A percentile compares a stretch with the other conserved stretches of the same genome.
phyloP scores from a whole-genome alignment of 1,140 invertebrate species.

The Onthophagus taurus region DNA sequence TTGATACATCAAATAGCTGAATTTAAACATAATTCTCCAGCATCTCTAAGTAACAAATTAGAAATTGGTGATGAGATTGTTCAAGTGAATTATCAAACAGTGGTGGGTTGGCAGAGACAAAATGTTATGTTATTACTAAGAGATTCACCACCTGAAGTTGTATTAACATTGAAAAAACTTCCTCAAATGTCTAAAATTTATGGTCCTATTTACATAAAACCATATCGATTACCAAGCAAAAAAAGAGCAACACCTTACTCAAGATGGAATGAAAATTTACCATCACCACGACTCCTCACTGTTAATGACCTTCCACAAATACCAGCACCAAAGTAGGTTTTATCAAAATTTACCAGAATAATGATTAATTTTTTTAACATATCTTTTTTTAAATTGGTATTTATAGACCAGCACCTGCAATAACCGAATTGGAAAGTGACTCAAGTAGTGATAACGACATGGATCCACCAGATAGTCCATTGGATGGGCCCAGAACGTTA shows the following conservation, averaged over 20 bases:
- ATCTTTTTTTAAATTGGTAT: conserved; percentile 10
- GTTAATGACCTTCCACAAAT: conserved; percentile 53
- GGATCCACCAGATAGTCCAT: conserved; percentile 33
- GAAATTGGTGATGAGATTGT: conserved; percentile 90
- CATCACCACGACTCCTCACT: conserved; percentile 53
- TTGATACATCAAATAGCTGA: conserved; percentile 79
- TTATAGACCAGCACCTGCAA: conserved; percentile 26
- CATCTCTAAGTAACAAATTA: conserved; percentile 79
- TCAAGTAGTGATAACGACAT: conserved; percentile 30
- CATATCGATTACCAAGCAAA: conserved; percentile 65
- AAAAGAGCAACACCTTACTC: conserved; percentile 55
- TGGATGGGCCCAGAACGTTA: conserved; percentile 41
- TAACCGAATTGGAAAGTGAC: conserved; percentile 24
- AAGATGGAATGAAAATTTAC: conserved; percentile 56
- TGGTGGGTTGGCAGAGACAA: conserved; percentile 79
- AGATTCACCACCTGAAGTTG: conserved; percentile 70
- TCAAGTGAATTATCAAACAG: conserved; percentile 87
- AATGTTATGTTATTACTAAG: conserved; percentile 68
- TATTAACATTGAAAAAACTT: conserved; percentile 74
- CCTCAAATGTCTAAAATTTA: conserved; percentile 76
- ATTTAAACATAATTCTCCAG: conserved; percentile 75
- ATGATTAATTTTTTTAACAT: neutral
- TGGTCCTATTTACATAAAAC: conserved; percentile 73
- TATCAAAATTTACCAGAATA: neutral
- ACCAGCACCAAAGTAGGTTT: conserved; percentile 45